A percentile compares a stretch with the other conserved stretches of the same genome.
These are phyloP conservation scores for Felis chaus DNA, from an alignment of 2,113 vertebrate genomes.

Conservation along the genomic window DNA sequence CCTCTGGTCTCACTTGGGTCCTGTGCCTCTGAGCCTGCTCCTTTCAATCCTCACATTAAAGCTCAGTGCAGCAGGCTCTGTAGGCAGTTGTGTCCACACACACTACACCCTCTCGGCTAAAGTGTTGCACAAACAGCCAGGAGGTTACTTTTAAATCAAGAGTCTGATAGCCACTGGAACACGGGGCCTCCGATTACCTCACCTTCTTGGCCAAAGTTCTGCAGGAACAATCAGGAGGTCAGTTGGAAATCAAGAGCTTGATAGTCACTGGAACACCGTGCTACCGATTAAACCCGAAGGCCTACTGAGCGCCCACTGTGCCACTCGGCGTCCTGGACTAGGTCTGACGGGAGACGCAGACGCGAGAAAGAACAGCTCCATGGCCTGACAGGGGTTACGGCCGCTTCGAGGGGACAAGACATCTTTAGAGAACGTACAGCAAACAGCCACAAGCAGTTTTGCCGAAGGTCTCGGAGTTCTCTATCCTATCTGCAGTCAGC, in stretches of 20 bases:
- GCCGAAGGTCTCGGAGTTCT: background rate
- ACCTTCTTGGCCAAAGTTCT: background rate
- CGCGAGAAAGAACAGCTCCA: background rate
- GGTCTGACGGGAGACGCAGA: background rate
- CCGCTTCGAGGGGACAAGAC: background rate
- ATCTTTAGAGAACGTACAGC: background rate
- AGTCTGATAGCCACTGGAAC: background rate
- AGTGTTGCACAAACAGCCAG: background rate
- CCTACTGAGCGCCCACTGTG: rapidly evolving
- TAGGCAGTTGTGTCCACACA: background rate
- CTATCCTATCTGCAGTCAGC: background rate
- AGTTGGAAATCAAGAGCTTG: background rate
- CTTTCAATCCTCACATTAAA: background rate
- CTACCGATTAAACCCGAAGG: background rate
- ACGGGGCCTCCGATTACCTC: background rate
- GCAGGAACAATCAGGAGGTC: background rate
- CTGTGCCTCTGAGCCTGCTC: background rate
- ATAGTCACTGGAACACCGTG: background rate
- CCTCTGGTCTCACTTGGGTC: background rate
- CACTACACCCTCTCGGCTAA: background rate
- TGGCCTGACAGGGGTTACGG: background rate
- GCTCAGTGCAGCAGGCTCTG: background rate
- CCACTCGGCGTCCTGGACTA: background rate
- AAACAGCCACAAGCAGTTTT: background rate
- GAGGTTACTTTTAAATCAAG: background rate